Evolutionary conservation across 92 coral and sea anemone genomes (phyloP).

Genomic region (Phenganax marumi): DNA sequence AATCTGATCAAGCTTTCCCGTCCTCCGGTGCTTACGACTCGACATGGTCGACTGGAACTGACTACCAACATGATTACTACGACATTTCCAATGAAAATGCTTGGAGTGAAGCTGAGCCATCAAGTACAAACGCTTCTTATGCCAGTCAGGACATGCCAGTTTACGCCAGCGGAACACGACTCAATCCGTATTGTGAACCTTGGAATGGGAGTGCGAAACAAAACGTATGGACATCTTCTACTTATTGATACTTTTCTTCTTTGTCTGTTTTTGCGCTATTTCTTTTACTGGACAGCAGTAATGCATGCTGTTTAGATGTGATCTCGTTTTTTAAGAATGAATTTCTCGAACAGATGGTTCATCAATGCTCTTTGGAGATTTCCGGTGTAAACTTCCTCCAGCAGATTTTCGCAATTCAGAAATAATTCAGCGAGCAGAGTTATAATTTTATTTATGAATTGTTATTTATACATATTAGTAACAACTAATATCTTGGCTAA

Average conservation of each 20-base stretch:
- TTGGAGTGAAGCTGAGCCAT: background rate
- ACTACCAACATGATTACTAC: slow-evolving; percentile 22
- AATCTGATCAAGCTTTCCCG: slow-evolving; percentile 25
- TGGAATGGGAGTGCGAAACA: slow-evolving; percentile 40
- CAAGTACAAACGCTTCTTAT: background rate
- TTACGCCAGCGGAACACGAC: slow-evolving; percentile 13
- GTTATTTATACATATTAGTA: slow-evolving; percentile 34
- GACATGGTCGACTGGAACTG: slow-evolving; percentile 35
- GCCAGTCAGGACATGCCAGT: background rate
- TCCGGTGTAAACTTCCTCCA: background rate
- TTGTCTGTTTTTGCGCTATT: slow-evolving; percentile 21
- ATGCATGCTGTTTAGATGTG: background rate
- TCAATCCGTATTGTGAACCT: slow-evolving; percentile 38
- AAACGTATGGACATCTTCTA: slow-evolving; percentile 33
- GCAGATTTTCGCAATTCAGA: slow-evolving; percentile 1
- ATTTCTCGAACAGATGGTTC: background rate
- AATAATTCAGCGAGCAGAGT: slow-evolving; percentile 4
- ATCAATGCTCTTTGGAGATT: background rate
- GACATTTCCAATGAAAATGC: slow-evolving; percentile 19
- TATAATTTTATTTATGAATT: slow-evolving; percentile 39
- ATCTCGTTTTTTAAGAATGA: slow-evolving; percentile 3
- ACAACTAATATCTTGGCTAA: slow-evolving; percentile 18
- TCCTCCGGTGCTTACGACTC: slow-evolving; percentile 15
- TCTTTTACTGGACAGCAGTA: background rate
- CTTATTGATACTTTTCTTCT: slow-evolving; percentile 7